Evolutionary conservation across 2,888 invertebrate genomes (phyloP), one percentile per base, ranked within the genome.

Genomic region (Seira ritae): DNA sequence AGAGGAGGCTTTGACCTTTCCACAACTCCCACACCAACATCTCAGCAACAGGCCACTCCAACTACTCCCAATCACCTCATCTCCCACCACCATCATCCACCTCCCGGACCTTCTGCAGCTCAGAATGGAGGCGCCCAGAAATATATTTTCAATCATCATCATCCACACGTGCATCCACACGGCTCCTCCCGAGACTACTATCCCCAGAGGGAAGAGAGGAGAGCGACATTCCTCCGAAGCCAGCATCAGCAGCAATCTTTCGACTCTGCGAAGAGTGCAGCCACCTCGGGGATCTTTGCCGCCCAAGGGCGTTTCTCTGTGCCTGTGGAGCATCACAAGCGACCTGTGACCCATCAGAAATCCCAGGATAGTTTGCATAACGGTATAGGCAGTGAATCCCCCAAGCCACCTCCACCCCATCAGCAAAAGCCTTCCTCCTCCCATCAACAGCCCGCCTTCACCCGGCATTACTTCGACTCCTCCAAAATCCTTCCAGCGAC

Each of bases 381-480:
- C 19, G 50, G 68, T n/a, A 3, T n/a, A 55, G 50, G 15, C 0
- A 46, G 62, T 42, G 71, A 70, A 37, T 37, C 73, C 1, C 24
- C 68, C 23, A 80, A 80, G 20, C 80, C 73, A 31, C 73, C 73
- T n/a, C 66, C 31, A n/a, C 81, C 76, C 3, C 69, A 80, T 31
- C 65, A 62, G 10, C 85, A 75, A 31, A 76, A 75, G 19, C 80
- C 74, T 50, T 65, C n/a, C n/a, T n/a, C n/a, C n/a, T n/a, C 65
- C 15, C 81, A 82, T 23, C 79, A 85, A 72, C 74, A 80, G 70
- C 88, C 88, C 0, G 88, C 88, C 66, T 88, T 88, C 75, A 88
- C 88, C 4, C 86, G 87, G 6, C 88, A 87, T 82, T 87, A 87
- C 66, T 86, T 88, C 76, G 88, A 88, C 72, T 88, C 88, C 1